Conservation (phyloP, 2,113 vertebrate genomes). For the Bubo bubo region DNA sequence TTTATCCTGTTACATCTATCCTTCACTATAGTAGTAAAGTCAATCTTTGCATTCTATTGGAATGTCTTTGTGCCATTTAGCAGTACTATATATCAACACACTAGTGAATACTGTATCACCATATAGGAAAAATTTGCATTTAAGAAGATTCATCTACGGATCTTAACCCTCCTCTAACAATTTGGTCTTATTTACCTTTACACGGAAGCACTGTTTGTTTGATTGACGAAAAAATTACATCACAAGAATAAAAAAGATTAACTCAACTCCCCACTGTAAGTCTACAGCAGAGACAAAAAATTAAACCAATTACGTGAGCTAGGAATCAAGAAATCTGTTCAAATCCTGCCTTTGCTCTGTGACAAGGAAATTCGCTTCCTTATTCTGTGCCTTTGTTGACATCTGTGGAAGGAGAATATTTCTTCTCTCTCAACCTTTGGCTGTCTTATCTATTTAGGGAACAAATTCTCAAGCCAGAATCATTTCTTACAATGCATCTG, state of each 20-base stretch:
- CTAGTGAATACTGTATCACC: fast-evolving
- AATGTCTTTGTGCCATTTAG: background rate
- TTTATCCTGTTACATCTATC: background rate
- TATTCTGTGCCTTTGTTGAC: conserved; percentile 8
- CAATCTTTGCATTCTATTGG: background rate
- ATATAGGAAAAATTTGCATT: background rate
- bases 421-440: background rate
- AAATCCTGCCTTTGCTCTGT: conserved; percentile 15
- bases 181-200: background rate
- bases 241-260: background rate
- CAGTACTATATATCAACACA: background rate
- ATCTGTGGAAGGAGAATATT: background rate
- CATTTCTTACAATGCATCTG: background rate
- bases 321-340: conserved; percentile 9
- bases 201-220: background rate
- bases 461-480: background rate
- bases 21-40: background rate
- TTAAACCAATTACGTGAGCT: background rate
- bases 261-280: background rate
- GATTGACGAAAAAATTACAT: background rate
- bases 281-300: conserved; percentile 15
- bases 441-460: background rate
- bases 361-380: conserved; percentile 14
- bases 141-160: background rate
- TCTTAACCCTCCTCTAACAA: background rate